Evolutionary conservation across 2,113 vertebrate species (phyloP), one percentile per base, ranked within the genome.

Genomic region (Oreochromis niloticus): DNA sequence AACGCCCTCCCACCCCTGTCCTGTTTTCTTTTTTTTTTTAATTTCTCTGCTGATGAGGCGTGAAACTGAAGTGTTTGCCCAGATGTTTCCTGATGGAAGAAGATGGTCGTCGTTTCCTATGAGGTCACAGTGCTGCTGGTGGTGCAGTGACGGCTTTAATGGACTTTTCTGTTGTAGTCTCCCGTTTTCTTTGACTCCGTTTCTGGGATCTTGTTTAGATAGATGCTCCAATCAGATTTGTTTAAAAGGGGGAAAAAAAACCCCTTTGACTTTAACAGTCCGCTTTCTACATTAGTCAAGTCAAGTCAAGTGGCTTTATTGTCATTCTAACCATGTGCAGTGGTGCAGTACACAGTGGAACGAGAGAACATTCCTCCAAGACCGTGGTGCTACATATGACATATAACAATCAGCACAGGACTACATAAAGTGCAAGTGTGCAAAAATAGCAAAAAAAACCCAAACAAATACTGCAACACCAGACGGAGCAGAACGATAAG

Each of bases 11-110:
- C 87, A 2, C 55, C 50, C 24, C 4, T 19, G 34, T 63, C 66
- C 24, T 19, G n/a, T 48, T 30, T 48, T 75, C 9, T 71, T 43
- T 54, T 1, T 43, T 54, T 1, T 3, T 3, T 4, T 2, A 1
- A 0, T 39, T 66, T 39, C 84, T 88, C 88, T 87, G 84, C 81
- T 81, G 86, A 94, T 90, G 93, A 57, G 81, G 86, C 82, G 88
- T 93, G 94, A 93, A 91, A 94, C 87, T 91, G 32, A 94, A 86
- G 85, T 91, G 88, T 94, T 92, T 92, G 82, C 43, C 89, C 97
- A 97, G 96, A 94, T 97, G 96, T 97, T 97, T 97, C 96, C 97
- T 97, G 96, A 95, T 75, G 93, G 95, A 90, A 88, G 89, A 83
- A 94, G 93, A 92, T 87, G 94, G 92, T 36, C 6, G 86, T 84